Conservation (phyloP, 2,888 invertebrate species). For the Altica lythri region DNA sequence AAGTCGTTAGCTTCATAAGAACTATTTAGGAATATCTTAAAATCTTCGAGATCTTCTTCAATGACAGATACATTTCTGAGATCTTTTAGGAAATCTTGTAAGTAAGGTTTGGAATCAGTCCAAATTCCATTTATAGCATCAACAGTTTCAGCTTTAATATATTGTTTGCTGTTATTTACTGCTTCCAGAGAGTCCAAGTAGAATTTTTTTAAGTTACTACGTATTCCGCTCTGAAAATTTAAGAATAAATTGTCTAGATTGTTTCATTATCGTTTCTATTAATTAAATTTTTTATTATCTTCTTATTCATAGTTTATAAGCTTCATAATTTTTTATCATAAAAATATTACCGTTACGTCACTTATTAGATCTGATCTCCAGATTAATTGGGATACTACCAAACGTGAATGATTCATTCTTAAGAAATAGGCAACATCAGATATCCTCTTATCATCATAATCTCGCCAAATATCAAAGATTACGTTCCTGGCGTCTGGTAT, state of each 20-base stretch:
- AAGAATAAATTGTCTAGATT: not conserved
- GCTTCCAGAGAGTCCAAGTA: conserved; percentile 61
- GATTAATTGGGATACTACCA: conserved; percentile 76
- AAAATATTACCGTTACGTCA: conserved; percentile 63
- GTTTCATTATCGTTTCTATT: not conserved
- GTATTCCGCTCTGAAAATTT: conserved; percentile 56
- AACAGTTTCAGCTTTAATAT: conserved; percentile 71
- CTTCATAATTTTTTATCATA: no score
- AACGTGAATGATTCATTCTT: conserved; percentile 80
- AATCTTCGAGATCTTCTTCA: conserved; percentile 72
- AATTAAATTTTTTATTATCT: not conserved
- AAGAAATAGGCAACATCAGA: conserved; percentile 80
- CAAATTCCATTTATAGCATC: conserved; percentile 72
- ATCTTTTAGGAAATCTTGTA: conserved; percentile 73
- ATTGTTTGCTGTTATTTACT: conserved; percentile 69
- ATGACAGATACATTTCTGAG: conserved; percentile 72
- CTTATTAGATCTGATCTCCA: conserved; percentile 78
- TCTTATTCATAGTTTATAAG: not conserved
- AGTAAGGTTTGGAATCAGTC: conserved; percentile 73
- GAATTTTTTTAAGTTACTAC: conserved; percentile 55
- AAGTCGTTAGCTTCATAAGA: conserved; percentile 84
- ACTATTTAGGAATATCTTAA: conserved; percentile 72
- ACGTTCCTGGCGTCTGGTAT: conserved; percentile 79
- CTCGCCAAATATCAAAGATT: conserved; percentile 77
- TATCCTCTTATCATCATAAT: conserved; percentile 78